phyloP scores from a whole-genome alignment of 2,797 vertebrate genomes.

The Rhabdomys pumilio region DNA sequence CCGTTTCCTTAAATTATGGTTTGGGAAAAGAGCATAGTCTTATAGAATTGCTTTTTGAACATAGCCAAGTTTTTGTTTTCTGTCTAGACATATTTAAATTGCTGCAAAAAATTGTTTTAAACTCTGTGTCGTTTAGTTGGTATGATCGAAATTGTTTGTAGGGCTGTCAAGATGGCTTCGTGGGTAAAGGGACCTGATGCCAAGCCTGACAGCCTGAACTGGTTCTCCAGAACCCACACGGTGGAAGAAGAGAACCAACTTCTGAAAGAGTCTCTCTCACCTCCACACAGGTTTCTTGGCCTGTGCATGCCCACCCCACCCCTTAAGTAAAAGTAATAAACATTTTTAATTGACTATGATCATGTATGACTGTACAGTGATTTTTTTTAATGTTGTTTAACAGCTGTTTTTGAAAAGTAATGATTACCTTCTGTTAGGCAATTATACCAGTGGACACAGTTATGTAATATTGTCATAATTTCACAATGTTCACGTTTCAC shows the following conservation, averaged over 20 bases:
- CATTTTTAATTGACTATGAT: constrained; percentile 7
- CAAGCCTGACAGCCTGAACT: not conserved
- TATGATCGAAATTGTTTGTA: constrained; percentile 6
- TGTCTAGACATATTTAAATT: constrained; percentile 64
- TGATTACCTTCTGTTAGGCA: constrained; percentile 51
- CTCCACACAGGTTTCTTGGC: not conserved
- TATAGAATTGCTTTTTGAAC: constrained; percentile 54
- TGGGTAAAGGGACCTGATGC: not conserved
- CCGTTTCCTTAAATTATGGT: constrained; percentile 25
- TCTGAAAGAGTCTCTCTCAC: not conserved
- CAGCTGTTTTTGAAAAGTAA: constrained; percentile 38
- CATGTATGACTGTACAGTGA: not conserved
- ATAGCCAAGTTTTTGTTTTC: constrained; percentile 50
- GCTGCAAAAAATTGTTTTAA: constrained; percentile 59
- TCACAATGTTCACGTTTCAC: constrained; percentile 44
- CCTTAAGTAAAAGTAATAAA: not conserved
- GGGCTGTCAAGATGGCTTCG: no score
- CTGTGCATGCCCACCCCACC: not conserved
- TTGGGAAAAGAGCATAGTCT: constrained; percentile 36
- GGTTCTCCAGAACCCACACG: not conserved
- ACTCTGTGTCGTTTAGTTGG: not conserved
- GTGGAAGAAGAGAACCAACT: not conserved
- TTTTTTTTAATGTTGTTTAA: constrained; percentile 1
- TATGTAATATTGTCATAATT: not conserved
- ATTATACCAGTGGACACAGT: not conserved